Base-by-base conservation (phyloP, 2,113 vertebrate species). In the Calonectris borealis region DNA sequence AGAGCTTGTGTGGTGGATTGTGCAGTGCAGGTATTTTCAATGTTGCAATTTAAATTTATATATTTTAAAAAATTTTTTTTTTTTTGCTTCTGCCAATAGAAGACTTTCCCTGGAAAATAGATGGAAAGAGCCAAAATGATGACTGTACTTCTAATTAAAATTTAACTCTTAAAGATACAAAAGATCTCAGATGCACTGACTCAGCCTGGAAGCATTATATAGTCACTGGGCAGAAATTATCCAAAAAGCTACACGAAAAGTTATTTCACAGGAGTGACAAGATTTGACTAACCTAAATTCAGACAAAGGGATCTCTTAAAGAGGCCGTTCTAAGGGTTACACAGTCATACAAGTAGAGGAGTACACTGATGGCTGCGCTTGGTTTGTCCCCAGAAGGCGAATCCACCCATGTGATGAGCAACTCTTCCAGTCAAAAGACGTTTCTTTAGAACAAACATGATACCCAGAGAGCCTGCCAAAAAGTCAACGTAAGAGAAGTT, bases 401-500 rank as follows among this genome's bases (percentile, higher is more conserved):
- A 91, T 26, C 70, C 79, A 94, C 66, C 62, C 89, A 40, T 11
- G 21, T 14, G 32, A 88, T 57, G 57, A 64, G 73, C 70, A 86
- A 57, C 52, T 69, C 54, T 36, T 82, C 5, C 4, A 87, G 57
- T 72, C n/a, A 71, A 68, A 95, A 83, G 51, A 55, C 7, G 24
- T 60, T 85, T 80, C 80, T 94, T 44, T 62, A 62, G n/a, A 77
- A 69, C 24, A 62, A 80, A 78, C 40, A 48, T 0, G 21, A 81
- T 15, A 58, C 14, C 4, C 90, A 83, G 29, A 83, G 14, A 91
- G 29, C 11, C 49, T 91, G 90, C 80, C 87, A 96, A 73, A 71
- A 48, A 80, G 24, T n/a, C 36, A 68, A 40, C 0, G 0, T 29
- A 34, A 75, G 57, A 31, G 15, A 60, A 42, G 11, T 6, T 34